A percentile compares a stretch with the other conserved stretches of the same genome.
These are phyloP conservation scores for Gephyroberyx darwinii DNA, from an alignment of 2,797 vertebrate genomes.

Conservation along the genomic window DNA sequence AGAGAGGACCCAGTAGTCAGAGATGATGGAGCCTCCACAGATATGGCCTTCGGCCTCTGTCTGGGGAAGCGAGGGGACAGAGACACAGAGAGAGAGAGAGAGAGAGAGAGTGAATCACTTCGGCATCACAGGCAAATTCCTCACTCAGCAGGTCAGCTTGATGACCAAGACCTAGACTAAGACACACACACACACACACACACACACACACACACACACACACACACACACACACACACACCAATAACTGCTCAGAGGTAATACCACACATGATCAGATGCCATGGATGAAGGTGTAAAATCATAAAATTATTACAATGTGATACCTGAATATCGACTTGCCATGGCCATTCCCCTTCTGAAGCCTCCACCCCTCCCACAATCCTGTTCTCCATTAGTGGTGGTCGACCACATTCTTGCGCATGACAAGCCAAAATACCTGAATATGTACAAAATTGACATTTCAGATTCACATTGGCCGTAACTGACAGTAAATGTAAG, in stretches of 20 bases:
- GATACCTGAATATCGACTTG: conserved; percentile 82
- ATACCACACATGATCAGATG: neutral
- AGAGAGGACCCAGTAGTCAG: conserved; percentile 77
- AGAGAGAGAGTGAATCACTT: conserved; percentile 46
- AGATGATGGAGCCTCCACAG: conserved; percentile 82
- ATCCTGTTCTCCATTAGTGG: conserved; percentile 70
- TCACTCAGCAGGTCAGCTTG: conserved; percentile 46
- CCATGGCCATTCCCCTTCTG: conserved; percentile 82
- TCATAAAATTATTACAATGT: neutral
- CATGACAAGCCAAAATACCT: conserved; percentile 53
- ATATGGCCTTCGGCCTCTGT: conserved; percentile 9
- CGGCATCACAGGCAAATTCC: conserved; percentile 45
- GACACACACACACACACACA: neutral
- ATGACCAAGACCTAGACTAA: conserved; percentile 23
- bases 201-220: neutral
- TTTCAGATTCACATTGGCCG: accelerated
- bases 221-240: neutral
- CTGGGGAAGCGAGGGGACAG: conserved; percentile 46
- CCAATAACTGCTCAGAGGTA: no score
- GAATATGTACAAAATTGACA: neutral
- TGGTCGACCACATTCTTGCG: conserved; percentile 75
- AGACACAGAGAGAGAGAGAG: conserved; percentile 10
- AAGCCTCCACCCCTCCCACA: conserved; percentile 74
- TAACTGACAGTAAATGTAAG: no score
- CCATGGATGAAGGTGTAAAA: neutral